A percentile compares a stretch with the other conserved stretches of the same genome.
Evolutionary conservation across 2,113 vertebrate genomes (phyloP).

Genomic region (Boulengeromyrus knoepffleri): DNA sequence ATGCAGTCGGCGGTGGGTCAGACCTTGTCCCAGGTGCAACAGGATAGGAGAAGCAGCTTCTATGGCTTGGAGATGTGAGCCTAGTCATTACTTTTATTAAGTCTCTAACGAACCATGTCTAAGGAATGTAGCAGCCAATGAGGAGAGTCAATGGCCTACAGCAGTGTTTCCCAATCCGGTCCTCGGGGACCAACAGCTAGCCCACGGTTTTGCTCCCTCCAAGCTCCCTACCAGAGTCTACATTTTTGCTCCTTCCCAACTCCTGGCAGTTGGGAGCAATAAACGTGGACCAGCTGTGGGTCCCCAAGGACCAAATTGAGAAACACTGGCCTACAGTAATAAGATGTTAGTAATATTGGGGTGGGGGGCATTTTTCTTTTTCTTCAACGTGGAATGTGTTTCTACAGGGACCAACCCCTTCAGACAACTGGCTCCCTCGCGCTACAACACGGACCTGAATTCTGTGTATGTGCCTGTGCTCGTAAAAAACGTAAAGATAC

Average conservation of each 20-base stretch:
- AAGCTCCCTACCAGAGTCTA: not conserved
- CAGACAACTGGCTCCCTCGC: not conserved
- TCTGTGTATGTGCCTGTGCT: slow-evolving; percentile 26
- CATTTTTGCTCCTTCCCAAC: not conserved
- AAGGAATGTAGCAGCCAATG: not conserved
- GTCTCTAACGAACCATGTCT: not conserved
- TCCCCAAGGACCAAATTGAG: not conserved
- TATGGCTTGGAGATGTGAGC: not conserved
- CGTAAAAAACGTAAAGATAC: slow-evolving; percentile 54
- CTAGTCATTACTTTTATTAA: not conserved
- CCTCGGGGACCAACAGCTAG: not conserved
- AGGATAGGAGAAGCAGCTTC: not conserved
- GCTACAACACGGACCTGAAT: slow-evolving; percentile 24
- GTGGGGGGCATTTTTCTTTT: not conserved
- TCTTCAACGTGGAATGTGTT: not conserved
- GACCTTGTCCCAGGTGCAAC: not conserved
- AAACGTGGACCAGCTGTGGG: not conserved
- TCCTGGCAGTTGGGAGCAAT: not conserved
- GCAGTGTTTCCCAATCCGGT: not conserved
- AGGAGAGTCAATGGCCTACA: not conserved
- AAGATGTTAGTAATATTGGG: not conserved
- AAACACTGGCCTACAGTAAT: not conserved
- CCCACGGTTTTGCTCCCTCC: not conserved
- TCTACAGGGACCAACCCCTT: not conserved
- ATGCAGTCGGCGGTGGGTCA: slow-evolving; percentile 30